phyloP scores from a whole-genome alignment of 1,140 invertebrate genomes.

The Hirudo medicinalis region DNA sequence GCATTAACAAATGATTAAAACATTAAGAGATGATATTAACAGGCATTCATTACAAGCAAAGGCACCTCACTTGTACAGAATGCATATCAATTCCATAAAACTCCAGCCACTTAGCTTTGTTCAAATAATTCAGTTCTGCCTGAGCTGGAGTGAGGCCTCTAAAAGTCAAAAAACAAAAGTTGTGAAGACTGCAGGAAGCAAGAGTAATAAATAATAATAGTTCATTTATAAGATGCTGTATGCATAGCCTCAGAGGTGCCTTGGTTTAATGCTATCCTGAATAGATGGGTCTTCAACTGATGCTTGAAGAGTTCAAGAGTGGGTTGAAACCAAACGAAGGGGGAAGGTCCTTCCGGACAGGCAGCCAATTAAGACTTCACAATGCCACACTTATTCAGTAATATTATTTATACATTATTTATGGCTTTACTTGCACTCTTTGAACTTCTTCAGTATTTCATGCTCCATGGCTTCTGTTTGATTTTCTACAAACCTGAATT shows the following conservation, averaged over 20 bases:
- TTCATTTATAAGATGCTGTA: no score
- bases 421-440: constrained; percentile 49
- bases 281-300: no score
- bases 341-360: no score
- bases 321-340: no score
- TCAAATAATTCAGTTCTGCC: constrained; percentile 59
- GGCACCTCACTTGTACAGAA: constrained; percentile 50
- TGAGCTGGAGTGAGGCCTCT: constrained; percentile 56
- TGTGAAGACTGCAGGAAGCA: no score
- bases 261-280: no score
- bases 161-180: constrained; percentile 20
- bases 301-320: no score
- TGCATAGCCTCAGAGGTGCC: no score
- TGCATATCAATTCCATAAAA: constrained; percentile 72
- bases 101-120: constrained; percentile 67
- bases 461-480: constrained; percentile 80
- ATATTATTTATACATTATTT: neutral
- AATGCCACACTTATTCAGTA: neutral
- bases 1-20: neutral
- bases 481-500: constrained; percentile 73
- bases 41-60: neutral
- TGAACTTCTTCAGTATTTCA: constrained; percentile 74
- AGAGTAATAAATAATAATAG: no score
- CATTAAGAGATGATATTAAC: neutral
- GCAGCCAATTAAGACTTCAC: neutral